A percentile compares a stretch with the other conserved stretches of the same genome.
phyloP scores from a whole-genome alignment of 1,140 invertebrate genomes.

The Tetramorium alpestre region DNA sequence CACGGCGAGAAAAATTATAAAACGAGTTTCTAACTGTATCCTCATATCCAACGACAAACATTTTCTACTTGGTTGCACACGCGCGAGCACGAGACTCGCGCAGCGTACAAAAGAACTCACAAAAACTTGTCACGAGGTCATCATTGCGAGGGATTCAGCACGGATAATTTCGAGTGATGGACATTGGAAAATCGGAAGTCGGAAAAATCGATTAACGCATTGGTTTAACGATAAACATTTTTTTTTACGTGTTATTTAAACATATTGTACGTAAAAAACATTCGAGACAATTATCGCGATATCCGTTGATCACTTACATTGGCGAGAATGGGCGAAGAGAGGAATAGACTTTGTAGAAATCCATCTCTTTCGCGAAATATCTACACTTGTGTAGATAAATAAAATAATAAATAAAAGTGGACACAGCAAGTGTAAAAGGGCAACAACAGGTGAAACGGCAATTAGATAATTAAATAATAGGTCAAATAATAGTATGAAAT shows the following conservation, averaged over 20 bases:
- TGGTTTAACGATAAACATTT: background rate
- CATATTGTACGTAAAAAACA: background rate
- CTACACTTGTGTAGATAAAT: background rate
- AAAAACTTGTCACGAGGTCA: background rate
- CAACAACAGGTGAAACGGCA: background rate
- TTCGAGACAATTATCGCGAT: background rate
- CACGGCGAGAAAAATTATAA: slow-evolving; percentile 65
- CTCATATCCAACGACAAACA: slow-evolving; percentile 63
- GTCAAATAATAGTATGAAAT: background rate
- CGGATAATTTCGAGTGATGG: too few species aligned
- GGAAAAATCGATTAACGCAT: background rate
- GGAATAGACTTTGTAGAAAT: background rate
- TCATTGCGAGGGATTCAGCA: background rate
- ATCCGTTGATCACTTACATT: background rate
- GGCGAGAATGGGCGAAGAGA: background rate
- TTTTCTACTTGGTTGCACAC: slow-evolving; percentile 54
- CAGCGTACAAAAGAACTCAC: background rate
- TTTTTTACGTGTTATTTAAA: background rate
- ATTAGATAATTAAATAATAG: background rate
- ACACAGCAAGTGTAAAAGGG: background rate
- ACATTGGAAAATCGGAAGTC: background rate
- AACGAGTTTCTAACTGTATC: slow-evolving; percentile 78
- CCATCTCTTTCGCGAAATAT: background rate
- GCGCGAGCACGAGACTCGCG: too few species aligned
- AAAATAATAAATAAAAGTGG: background rate